Conservation (phyloP, 1,140 invertebrate species). For the Cotesia typhae region DNA sequence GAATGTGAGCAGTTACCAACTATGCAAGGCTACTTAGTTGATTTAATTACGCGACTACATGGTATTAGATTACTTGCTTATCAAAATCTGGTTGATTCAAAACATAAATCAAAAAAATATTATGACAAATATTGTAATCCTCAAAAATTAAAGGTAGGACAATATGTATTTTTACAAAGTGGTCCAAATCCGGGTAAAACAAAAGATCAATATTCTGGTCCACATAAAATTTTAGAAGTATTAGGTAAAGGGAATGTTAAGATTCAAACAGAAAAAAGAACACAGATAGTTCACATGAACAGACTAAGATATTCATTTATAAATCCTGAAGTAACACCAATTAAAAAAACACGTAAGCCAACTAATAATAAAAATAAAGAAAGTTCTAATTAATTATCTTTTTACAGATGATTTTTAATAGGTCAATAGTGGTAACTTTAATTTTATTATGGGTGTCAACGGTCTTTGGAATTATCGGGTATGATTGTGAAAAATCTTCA, state of each 20-base stretch:
- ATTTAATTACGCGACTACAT: slow-evolving; percentile 13
- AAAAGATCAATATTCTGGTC: neutral
- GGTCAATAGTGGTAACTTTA: neutral
- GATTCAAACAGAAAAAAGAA: slow-evolving; percentile 24
- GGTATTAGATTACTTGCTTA: slow-evolving; percentile 14
- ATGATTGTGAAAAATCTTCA: slow-evolving; percentile 23
- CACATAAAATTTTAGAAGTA: too few relatives aligned
- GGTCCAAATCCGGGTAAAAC: slow-evolving; percentile 30
- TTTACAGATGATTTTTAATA: slow-evolving; percentile 7
- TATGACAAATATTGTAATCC: slow-evolving; percentile 28
- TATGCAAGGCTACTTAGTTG: slow-evolving; percentile 15
- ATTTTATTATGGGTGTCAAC: neutral
- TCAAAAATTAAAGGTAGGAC: slow-evolving; percentile 22
- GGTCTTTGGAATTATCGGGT: slow-evolving; percentile 20
- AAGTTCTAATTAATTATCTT: neutral
- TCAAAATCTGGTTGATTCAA: slow-evolving; percentile 22
- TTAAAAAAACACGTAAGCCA: neutral
- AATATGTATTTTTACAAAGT: slow-evolving; percentile 27
- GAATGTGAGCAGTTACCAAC: slow-evolving; percentile 20
- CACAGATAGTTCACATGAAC: slow-evolving; percentile 25
- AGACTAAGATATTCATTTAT: slow-evolving; percentile 31
- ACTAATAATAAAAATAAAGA: neutral
- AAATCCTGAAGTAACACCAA: slow-evolving; percentile 17
- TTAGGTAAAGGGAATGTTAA: slow-evolving; percentile 22
- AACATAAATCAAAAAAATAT: slow-evolving; percentile 17